These are phyloP conservation scores for Acropora yongei DNA, from an alignment of 64 coral and sea anemone species.

Conservation along the genomic window DNA sequence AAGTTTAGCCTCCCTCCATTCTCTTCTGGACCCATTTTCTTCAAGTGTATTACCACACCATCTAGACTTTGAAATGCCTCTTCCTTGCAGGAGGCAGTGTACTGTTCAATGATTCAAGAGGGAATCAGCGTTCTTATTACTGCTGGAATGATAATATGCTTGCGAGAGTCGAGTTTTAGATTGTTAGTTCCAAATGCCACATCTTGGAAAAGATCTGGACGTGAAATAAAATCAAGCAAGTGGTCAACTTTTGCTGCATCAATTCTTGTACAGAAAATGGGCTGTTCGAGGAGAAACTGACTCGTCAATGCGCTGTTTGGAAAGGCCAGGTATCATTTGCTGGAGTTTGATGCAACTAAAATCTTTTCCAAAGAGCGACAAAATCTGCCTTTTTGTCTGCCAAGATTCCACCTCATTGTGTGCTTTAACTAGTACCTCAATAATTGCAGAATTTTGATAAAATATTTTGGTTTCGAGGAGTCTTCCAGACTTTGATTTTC, in stretches of 20 bases:
- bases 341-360: background rate
- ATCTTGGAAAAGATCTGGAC: slow-evolving; percentile 25
- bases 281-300: background rate
- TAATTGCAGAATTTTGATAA: background rate
- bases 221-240: slow-evolving; percentile 35
- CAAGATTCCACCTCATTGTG: background rate
- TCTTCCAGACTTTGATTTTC: too few relatives aligned
- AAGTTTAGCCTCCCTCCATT: slow-evolving; percentile 19
- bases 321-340: slow-evolving; percentile 56
- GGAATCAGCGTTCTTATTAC: slow-evolving; percentile 35
- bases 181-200: slow-evolving; percentile 33
- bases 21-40: slow-evolving; percentile 13
- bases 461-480: too few relatives aligned
- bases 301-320: slow-evolving; percentile 18
- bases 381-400: background rate
- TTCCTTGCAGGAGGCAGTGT: background rate
- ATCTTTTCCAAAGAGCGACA: background rate
- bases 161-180: slow-evolving; percentile 28
- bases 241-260: slow-evolving; percentile 32
- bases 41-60: slow-evolving; percentile 2
- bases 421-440: background rate
- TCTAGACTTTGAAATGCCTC: slow-evolving; percentile 1
- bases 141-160: slow-evolving; percentile 6
- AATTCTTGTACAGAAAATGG: slow-evolving; percentile 3
- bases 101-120: slow-evolving; percentile 16